phyloP scores from a whole-genome alignment of 2,888 invertebrate genomes.

The Scelioninae gen. 1 region DNA sequence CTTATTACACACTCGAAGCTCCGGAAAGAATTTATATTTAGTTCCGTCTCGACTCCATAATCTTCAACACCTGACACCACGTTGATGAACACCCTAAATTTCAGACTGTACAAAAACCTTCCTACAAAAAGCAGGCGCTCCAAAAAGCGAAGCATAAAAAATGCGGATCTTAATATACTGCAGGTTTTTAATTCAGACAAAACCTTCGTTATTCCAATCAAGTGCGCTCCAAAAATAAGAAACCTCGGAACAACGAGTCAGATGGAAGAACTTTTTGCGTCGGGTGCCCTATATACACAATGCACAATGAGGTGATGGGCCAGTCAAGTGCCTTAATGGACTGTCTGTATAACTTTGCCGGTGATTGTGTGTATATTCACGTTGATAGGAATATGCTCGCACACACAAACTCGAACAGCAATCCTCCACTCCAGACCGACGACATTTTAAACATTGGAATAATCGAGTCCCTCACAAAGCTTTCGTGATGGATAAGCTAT shows the following conservation, averaged over 20 bases:
- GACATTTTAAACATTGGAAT: constrained; percentile 69
- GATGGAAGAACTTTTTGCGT: constrained; percentile 47
- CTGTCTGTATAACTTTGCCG: constrained; percentile 59
- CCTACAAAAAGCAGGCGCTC: too few relatives aligned
- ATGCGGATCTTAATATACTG: too few relatives aligned
- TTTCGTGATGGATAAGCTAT: constrained; percentile 70
- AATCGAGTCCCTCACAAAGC: constrained; percentile 67
- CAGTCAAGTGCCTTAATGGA: constrained; percentile 69
- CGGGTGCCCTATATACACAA: constrained; percentile 66
- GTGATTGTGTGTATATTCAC: constrained; percentile 43
- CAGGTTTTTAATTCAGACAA: too few relatives aligned
- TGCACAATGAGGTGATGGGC: constrained; percentile 67
- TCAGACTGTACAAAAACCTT: constrained; percentile 21
- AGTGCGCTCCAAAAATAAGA: constrained; percentile 42
- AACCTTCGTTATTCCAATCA: too few relatives aligned
- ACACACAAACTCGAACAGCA: constrained; percentile 21
- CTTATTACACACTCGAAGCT: constrained; percentile 30
- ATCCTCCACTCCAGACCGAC: constrained; percentile 48
- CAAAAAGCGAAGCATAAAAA: too few relatives aligned
- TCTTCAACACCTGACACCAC: constrained; percentile 60
- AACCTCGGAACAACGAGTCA: constrained; percentile 1
- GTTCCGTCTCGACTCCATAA: constrained; percentile 53
- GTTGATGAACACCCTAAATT: constrained; percentile 36
- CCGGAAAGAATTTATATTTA: constrained; percentile 65
- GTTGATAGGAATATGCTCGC: constrained; percentile 49